Conservation (phyloP, 2,797 vertebrate genomes). For the Carduelis carduelis region DNA sequence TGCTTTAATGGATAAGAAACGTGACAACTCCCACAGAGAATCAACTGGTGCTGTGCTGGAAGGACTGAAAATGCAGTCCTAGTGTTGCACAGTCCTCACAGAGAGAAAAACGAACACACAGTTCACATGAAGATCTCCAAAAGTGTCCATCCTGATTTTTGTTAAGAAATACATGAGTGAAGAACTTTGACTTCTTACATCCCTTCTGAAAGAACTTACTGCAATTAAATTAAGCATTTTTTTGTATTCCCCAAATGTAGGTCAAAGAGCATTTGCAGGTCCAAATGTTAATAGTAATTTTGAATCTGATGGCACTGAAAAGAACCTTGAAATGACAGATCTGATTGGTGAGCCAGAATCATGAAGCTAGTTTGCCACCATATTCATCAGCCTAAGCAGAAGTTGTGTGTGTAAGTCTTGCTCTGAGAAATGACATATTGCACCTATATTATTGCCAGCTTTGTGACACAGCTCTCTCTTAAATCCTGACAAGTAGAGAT, state of each 20-base stretch:
- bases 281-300: neutral
- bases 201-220: neutral
- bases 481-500: neutral
- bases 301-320: neutral
- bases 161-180: neutral
- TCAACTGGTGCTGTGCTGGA: slow-evolving; percentile 26
- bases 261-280: neutral
- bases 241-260: neutral
- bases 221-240: neutral
- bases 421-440: neutral
- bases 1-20: slow-evolving; percentile 53
- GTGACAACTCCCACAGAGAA: slow-evolving; percentile 42
- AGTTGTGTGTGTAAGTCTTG: neutral
- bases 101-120: neutral
- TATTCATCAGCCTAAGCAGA: neutral
- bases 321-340: neutral
- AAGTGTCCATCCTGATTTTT: neutral
- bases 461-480: neutral
- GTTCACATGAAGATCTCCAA: neutral
- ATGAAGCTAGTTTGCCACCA: neutral
- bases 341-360: neutral
- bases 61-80: neutral
- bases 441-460: neutral
- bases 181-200: neutral
- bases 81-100: rapidly evolving